Percentiles rank a stretch among this genome's conserved stretches.
These are phyloP conservation scores for Ophion ventricosus DNA, from an alignment of 2,888 invertebrate genomes.

Conservation along the genomic window DNA sequence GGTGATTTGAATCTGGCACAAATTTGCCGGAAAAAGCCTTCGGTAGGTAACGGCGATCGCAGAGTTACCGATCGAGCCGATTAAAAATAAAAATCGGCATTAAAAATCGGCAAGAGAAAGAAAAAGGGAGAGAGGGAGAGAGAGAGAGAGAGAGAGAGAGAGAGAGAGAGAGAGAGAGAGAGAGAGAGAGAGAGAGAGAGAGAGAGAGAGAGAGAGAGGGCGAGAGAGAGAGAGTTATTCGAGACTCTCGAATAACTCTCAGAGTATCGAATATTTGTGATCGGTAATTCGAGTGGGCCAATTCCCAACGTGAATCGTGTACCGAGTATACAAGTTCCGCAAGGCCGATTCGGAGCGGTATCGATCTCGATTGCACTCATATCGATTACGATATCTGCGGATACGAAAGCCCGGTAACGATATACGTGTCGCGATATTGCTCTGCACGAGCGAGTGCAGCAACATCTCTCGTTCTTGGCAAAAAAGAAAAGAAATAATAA, in stretches of 20 bases:
- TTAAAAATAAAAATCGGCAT: too few species aligned
- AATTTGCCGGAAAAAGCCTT: background rate
- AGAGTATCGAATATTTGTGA: constrained; percentile 62
- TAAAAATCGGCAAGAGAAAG: background rate
- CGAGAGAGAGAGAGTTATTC: constrained; percentile 15
- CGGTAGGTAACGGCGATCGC: background rate
- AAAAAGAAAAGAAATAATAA: background rate
- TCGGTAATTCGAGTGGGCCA: constrained; percentile 57
- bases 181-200: background rate
- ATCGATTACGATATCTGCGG: constrained; percentile 45
- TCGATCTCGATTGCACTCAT: constrained; percentile 50
- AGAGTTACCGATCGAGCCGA: background rate
- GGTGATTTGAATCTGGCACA: background rate
- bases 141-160: too few species aligned
- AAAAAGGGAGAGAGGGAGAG: too few species aligned
- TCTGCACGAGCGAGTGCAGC: background rate
- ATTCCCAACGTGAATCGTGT: background rate
- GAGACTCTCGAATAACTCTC: constrained; percentile 57
- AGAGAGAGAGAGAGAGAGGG: constrained; percentile 21
- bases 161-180: too few species aligned
- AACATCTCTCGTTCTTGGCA: background rate
- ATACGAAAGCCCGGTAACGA: constrained; percentile 34
- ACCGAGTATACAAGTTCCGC: constrained; percentile 55
- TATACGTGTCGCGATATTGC: constrained; percentile 15
- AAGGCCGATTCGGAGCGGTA: constrained; percentile 46